A percentile compares a stretch with the other conserved stretches of the same genome.
Conservation (phyloP, 1,140 invertebrate genomes). For the Euschistus heros region DNA sequence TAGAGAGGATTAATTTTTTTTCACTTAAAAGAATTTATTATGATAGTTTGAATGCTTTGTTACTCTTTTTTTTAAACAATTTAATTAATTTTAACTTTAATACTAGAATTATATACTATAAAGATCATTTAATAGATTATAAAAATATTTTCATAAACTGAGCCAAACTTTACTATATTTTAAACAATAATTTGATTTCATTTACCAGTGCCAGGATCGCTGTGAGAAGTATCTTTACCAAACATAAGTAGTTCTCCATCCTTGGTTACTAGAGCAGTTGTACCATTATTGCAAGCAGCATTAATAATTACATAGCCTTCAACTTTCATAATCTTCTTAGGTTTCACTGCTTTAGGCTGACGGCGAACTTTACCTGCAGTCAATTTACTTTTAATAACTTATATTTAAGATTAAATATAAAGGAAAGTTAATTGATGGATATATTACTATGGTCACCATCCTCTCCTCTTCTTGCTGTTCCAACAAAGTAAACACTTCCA, state of each 20-base stretch:
- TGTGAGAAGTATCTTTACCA: slow-evolving; percentile 86
- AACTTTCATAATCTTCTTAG: slow-evolving; percentile 84
- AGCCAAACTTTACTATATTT: too few relatives aligned
- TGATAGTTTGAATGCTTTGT: too few relatives aligned
- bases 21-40: too few relatives aligned
- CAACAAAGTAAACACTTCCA: slow-evolving; percentile 77
- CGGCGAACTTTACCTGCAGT: slow-evolving; percentile 60
- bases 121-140: too few relatives aligned
- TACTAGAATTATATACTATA: too few relatives aligned
- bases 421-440: not conserved
- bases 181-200: too few relatives aligned
- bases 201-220: slow-evolving; percentile 60
- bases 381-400: not conserved
- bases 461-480: slow-evolving; percentile 82
- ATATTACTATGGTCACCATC: slow-evolving; percentile 66
- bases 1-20: too few relatives aligned
- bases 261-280: slow-evolving; percentile 80
- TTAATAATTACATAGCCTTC: slow-evolving; percentile 72
- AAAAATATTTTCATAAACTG: too few relatives aligned
- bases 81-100: too few relatives aligned
- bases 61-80: too few relatives aligned
- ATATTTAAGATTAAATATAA: too few relatives aligned
- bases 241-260: slow-evolving; percentile 85
- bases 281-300: slow-evolving; percentile 88
- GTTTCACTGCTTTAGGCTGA: slow-evolving; percentile 81